These are phyloP conservation scores for Tachina lurida DNA, from an alignment of 2,888 invertebrate genomes.

Conservation along the genomic window DNA sequence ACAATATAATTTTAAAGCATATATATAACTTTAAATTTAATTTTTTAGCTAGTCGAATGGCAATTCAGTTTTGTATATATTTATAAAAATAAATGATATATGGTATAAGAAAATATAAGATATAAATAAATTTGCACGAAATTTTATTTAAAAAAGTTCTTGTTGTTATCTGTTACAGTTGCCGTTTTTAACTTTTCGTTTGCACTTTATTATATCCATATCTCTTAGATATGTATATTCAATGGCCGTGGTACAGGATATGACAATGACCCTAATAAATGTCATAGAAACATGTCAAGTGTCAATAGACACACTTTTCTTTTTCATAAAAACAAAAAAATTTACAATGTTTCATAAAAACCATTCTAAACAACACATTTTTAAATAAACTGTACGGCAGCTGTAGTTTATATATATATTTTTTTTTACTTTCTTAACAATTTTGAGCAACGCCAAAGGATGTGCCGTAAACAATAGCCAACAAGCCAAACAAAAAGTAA, in stretches of 20 bases:
- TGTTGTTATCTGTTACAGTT: constrained; percentile 22
- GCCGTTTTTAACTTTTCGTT: background rate
- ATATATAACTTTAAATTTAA: too few species aligned
- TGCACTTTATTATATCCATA: constrained; percentile 23
- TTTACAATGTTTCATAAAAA: constrained; percentile 68
- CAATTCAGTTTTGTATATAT: too few species aligned
- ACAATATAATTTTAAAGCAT: too few species aligned
- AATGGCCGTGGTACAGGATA: constrained; percentile 52
- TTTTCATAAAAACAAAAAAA: constrained; percentile 38
- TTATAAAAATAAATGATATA: too few species aligned
- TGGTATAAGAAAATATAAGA: too few species aligned
- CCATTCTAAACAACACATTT: constrained; percentile 52
- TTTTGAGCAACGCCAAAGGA: constrained; percentile 32
- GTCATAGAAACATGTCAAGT: constrained; percentile 69
- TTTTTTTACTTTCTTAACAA: background rate
- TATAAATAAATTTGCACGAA: background rate
- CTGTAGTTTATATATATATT: background rate
- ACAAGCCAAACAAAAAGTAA: background rate
- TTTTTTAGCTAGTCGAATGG: too few species aligned
- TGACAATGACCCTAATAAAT: constrained; percentile 71
- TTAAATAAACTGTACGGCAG: constrained; percentile 13
- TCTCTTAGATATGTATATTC: constrained; percentile 20
- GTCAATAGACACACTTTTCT: constrained; percentile 67
- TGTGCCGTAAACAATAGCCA: background rate
- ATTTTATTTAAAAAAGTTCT: background rate